Percentiles rank a stretch among this genome's conserved stretches.
Evolutionary conservation across 2,113 vertebrate species (phyloP).

Genomic region (Manacus vitellinus): DNA sequence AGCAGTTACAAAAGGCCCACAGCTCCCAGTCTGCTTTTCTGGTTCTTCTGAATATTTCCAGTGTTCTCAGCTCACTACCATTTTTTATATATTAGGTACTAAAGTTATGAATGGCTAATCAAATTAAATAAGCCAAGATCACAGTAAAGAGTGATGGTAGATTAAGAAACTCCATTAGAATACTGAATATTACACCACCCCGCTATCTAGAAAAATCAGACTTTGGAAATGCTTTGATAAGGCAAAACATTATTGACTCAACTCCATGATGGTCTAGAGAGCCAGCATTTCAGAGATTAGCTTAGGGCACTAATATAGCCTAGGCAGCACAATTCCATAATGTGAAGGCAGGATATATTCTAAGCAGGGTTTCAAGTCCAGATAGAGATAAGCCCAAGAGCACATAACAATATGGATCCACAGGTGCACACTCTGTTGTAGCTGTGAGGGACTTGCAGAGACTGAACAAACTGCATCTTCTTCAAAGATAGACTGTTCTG

Average conservation of each 20-base stretch:
- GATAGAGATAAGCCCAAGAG: background rate
- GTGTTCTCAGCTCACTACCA: background rate
- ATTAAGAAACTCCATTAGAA: conserved; percentile 3
- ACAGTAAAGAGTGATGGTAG: background rate
- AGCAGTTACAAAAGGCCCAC: background rate
- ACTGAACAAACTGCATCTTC: background rate
- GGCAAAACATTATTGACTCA: background rate
- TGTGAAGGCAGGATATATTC: background rate
- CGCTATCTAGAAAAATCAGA: background rate
- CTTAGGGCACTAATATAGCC: background rate
- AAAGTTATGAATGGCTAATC: background rate
- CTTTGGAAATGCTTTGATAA: conserved; percentile 11
- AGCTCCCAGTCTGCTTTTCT: background rate
- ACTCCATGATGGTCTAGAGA: background rate
- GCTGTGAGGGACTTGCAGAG: background rate
- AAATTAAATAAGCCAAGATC: background rate
- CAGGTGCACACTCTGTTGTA: background rate
- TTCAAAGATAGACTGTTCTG: background rate
- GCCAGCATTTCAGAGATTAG: background rate
- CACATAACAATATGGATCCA: background rate
- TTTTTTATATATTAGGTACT: background rate
- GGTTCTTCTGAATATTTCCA: background rate
- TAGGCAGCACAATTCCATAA: background rate
- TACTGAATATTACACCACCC: background rate
- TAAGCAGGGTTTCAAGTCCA: background rate